These are phyloP conservation scores for Diachasmimorpha longicaudata DNA, from an alignment of 1,140 invertebrate species.

Conservation along the genomic window DNA sequence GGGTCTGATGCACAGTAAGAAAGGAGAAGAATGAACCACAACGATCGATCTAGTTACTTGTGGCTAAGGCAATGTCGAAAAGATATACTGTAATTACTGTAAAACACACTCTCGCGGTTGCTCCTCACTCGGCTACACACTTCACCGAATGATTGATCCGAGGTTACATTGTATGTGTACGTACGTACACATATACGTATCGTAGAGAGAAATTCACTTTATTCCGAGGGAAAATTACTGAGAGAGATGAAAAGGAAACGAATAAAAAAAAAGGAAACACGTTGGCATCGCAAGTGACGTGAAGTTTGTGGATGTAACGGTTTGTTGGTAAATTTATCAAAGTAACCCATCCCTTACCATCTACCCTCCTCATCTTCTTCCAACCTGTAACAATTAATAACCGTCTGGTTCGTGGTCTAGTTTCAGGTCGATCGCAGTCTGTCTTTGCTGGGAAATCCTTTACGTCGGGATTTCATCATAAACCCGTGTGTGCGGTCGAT, in stretches of 20 bases:
- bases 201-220: conserved; percentile 3
- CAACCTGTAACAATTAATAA: conserved; percentile 5
- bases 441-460: background rate
- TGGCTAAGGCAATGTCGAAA: conserved; percentile 6
- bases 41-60: conserved; percentile 14
- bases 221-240: conserved; percentile 10
- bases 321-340: conserved; percentile 12
- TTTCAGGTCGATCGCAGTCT: background rate
- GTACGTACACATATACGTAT: background rate
- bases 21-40: background rate
- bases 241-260: background rate
- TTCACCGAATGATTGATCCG: conserved; percentile 13
- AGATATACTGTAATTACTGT: conserved; percentile 20
- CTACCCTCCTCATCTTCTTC: background rate
- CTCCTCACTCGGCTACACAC: background rate
- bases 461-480: background rate
- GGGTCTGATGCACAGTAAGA: background rate
- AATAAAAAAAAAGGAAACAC: background rate
- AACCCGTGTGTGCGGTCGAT: background rate
- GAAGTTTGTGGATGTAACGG: background rate
- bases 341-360: background rate
- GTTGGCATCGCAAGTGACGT: background rate
- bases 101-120: conserved; percentile 21
- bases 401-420: background rate
- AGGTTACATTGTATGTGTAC: background rate